Evolutionary conservation across 1,140 invertebrate species (phyloP), one percentile per base, ranked within the genome.

Genomic region (Samia ricini): DNA sequence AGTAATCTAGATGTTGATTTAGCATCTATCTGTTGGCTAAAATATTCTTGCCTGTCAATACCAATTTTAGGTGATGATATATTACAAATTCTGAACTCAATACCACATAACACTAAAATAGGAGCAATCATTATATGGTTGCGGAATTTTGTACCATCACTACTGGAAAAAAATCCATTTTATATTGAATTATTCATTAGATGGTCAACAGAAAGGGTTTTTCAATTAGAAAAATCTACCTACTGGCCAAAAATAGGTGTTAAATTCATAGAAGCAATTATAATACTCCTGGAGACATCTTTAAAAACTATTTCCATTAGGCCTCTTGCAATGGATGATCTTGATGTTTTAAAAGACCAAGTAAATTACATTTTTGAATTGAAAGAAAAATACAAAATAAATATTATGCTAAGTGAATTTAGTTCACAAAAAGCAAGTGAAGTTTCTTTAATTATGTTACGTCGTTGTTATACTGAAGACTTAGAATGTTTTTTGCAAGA

Each of bases 221-320:
- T 90, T 69, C 60, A 68, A 42, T 71, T 90, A 22, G 85, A 90
- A 65, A 78, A 88, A 60, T 90, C 88, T 50, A 42, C 72, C 56
- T 90, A 87, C 71, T 90, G 88, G 88, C 88, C 88, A 24, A 88
- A 90, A 74, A 86, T 90, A 63, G 85, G 82, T 42, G 60, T 88
- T 36, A 90, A 86, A 73, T 87, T 88, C 69, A 81, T 88, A 65
- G 76, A 83, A 62, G 77, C 83, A 60, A 79, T 90, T 23, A 72
- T 77, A 56, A 65, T 63, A 49, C 78, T 88, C 51, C 69, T 90
- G 24, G 82, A 88, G 76, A 69, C 49, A 21, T 88, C 85, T 21
- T 54, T 83, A n/a, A 88, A 86, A 75, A 81, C 72, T 24, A 80
- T 88, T 50, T 67, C 74, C 63, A 63, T 90, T 50, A 71, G 83